phyloP scores from a whole-genome alignment of 1,140 invertebrate species.

The Zophobas morio region DNA sequence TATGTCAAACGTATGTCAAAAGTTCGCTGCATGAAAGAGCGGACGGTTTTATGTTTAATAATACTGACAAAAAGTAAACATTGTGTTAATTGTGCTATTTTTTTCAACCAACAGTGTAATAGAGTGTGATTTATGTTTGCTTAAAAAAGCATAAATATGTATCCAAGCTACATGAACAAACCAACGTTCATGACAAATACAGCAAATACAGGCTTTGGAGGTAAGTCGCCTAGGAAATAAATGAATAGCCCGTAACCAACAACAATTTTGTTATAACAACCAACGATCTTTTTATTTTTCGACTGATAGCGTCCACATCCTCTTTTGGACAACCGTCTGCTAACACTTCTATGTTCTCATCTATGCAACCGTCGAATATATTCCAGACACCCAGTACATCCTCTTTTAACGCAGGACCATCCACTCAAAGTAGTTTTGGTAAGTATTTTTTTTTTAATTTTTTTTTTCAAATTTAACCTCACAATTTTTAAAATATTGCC shows the following conservation, averaged over 20 bases:
- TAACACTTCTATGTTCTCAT: conserved; percentile 24
- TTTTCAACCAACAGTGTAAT: too few species aligned
- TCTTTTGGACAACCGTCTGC: conserved; percentile 33
- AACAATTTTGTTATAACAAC: too few species aligned
- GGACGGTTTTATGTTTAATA: too few species aligned
- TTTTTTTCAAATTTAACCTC: neutral
- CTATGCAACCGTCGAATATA: conserved; percentile 39
- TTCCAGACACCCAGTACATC: conserved; percentile 21
- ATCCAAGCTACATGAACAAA: conserved; percentile 26
- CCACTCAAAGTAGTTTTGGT: conserved; percentile 32
- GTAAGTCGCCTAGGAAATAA: neutral
- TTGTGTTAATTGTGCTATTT: neutral
- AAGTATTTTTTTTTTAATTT: neutral
- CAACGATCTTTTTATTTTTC: too few species aligned
- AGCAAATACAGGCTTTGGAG: conserved; percentile 17
- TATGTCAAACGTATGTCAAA: too few species aligned
- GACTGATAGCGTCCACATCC: conserved; percentile 13
- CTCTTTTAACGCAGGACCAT: neutral
- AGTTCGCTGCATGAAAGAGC: too few species aligned
- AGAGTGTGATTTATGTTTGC: too few species aligned
- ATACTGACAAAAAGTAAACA: too few species aligned
- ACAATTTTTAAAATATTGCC: conserved; percentile 1
- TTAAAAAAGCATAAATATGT: conserved; percentile 14
- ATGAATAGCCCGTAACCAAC: too few species aligned
- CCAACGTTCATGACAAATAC: conserved; percentile 26